Conservation (phyloP, 2,888 invertebrate species). For the Sarcophaga variegata region DNA sequence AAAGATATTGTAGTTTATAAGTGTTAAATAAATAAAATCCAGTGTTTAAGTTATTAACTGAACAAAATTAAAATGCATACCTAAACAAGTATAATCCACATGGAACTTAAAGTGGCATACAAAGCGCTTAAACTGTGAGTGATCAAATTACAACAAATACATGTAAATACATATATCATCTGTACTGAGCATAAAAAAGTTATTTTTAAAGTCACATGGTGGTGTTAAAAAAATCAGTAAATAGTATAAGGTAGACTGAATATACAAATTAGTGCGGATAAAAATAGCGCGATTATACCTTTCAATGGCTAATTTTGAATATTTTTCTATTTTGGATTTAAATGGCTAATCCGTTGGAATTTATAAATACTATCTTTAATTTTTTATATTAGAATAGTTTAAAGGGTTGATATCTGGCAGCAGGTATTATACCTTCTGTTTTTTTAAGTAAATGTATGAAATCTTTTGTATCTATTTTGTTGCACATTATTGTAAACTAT, state of each 20-base stretch:
- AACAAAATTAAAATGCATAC: background rate
- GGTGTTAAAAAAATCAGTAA: constrained; percentile 19
- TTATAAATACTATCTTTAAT: no score
- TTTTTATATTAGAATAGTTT: no score
- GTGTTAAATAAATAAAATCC: constrained; percentile 4
- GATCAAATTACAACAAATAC: background rate
- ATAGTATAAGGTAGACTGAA: constrained; percentile 7
- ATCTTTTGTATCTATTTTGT: no score
- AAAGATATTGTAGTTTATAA: background rate
- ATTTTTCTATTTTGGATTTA: no score
- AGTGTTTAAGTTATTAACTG: constrained; percentile 1
- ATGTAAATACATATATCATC: background rate
- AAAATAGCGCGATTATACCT: background rate
- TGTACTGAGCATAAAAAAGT: background rate
- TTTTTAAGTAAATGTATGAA: no score
- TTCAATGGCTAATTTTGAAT: no score
- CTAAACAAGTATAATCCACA: background rate
- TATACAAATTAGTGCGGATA: background rate
- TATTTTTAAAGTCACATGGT: constrained; percentile 39
- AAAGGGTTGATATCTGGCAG: no score
- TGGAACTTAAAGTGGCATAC: background rate
- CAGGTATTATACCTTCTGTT: no score
- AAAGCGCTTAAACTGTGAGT: background rate
- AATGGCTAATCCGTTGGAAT: no score
- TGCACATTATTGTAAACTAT: no score